Base-by-base conservation (phyloP, 1,140 invertebrate species). In the Megalopta genalis region DNA sequence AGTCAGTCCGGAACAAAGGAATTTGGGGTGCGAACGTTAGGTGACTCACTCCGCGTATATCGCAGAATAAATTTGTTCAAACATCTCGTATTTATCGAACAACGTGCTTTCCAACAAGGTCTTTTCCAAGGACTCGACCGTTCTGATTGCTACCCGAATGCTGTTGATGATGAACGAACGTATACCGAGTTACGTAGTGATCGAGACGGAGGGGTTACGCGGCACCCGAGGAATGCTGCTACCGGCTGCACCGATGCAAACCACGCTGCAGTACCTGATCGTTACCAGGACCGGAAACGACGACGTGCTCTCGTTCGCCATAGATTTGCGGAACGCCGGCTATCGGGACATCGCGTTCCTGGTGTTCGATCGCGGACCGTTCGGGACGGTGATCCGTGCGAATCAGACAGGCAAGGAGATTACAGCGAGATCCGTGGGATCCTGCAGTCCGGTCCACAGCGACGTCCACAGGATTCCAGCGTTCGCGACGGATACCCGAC, bases 281-380 rank as follows among this genome's bases (percentile, higher is more conserved):
- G 52, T 81, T 25, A 73, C 67, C 10, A 57, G 39, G 3, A 37
- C 23, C 12, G 8, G 4, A 0, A 16, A 23, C 1, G 42, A 46
- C 12, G n/a, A n/a, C n/a, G 46, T 63, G 9, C 5, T 1, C 14
- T n/a, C 7, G 8, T 80, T 68, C 23, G 67, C 68, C 6, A 14
- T 16, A 37, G 64, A 77, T 79, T 25, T 79, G 25, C 49, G 32
- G 42, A 25, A 49, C 27, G 62, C n/a, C 7, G 37, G 23, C 9
- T 77, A 73, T 27, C 57, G 62, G n/a, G 66, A 77, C 39, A 25
- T 74, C 23, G 74, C 72, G 1, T 81, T 81, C 42, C 18, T 81
- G 10, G 25, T 42, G 57, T 39, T 79, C 18, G 52, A 82, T 25
- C 54, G 21, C 8, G 16, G 23, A 25, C 16, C 14, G 57, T 1